Base-by-base conservation (phyloP, 2,113 vertebrate species). In the Grus americana region DNA sequence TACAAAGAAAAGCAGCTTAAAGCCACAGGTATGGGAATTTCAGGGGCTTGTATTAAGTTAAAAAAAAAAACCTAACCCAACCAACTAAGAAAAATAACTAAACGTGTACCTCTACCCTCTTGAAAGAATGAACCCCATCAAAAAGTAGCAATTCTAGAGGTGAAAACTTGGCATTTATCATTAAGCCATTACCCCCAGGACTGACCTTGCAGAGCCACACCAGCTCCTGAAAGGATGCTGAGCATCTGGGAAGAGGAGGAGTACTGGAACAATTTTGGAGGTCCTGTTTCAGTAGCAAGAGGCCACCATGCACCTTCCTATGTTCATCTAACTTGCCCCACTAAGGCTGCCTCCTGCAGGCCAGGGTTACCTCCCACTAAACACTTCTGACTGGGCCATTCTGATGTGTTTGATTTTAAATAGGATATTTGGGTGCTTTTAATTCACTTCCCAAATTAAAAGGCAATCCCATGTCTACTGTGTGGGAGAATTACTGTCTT, bases 221-320 rank as follows among this genome's bases (percentile, higher is more conserved):
- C 54, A 82, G 14, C 44, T 79, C 29, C 40, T 57, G 38, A 72
- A 71, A 76, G n/a, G 32, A 76, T 3, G 0, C 58, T 47, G 75
- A 36, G 65, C 54, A 36, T 7, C 8, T 0, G 2, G 22, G 47
- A 71, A 27, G 29, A 67, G 17, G 27, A 83, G 44, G 12, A 23
- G 21, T 15, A 40, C 8, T 13, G 16, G 2, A 52, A 27, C 12
- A 44, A 8, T 52, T 86, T 55, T 80, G n/a, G 58, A 47, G 34
- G 36, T 42, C 32, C 13, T 54, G 11, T 67, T 79, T 55, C 40
- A 21, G 18, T 30, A 57, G 34, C 21, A 32, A 55, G 42, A 74
- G 12, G 12, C 21, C 21, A 6, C 55, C 6, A 0, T 32, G n/a
- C 15, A 47, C 62, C 44, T 88, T 88, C 18, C 10, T 54, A 0